Base-by-base conservation (phyloP, 2,888 invertebrate genomes). In the Patella ulyssiponensis region DNA sequence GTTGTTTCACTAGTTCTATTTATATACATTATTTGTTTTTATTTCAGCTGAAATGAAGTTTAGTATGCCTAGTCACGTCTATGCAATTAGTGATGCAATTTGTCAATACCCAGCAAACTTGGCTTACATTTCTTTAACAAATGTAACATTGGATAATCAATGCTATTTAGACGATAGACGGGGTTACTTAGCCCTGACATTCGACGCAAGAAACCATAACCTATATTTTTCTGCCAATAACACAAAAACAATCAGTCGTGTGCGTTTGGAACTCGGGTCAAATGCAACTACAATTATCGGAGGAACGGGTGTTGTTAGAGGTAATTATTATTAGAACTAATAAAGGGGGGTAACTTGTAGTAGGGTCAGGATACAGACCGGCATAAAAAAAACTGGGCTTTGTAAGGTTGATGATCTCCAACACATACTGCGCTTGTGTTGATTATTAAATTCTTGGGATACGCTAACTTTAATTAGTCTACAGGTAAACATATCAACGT, bases 141-240 rank as follows among this genome's bases (percentile, higher is more conserved):
- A 89, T 81, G 81, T 89, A 7, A 86, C 88, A 3, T 78, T 90
- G 33, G 86, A 88, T 69, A 86, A 86, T 7, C 90, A 90, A 77
- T 90, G 94, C 72, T 95, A 95, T 20, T 91, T 96, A 90, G 94
- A 95, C 0, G 95, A 85, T 15, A 82, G 85, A 33, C 83, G 85
- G 69, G 89, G 88, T 0, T 87, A 86, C 73, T 80, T 87, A 77
- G 88, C 88, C 1, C 80, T 90, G 58, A 84, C 87, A 14, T 88
- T 79, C 73, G 87, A 90, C 80, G 86, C 85, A 1, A 74, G 79
- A 1, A 84, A 86, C 12, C 85, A 88, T 77, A 79, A 84, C 69
- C 77, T 90, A 51, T 90, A 86, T 80, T 88, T 88, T 76, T 84
- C 88, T 2, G 88, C 87, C 70, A 89, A 89, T 81, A 84, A 82